These are phyloP conservation scores for Microtus pennsylvanicus DNA, from an alignment of 2,113 vertebrate genomes.

Conservation along the genomic window DNA sequence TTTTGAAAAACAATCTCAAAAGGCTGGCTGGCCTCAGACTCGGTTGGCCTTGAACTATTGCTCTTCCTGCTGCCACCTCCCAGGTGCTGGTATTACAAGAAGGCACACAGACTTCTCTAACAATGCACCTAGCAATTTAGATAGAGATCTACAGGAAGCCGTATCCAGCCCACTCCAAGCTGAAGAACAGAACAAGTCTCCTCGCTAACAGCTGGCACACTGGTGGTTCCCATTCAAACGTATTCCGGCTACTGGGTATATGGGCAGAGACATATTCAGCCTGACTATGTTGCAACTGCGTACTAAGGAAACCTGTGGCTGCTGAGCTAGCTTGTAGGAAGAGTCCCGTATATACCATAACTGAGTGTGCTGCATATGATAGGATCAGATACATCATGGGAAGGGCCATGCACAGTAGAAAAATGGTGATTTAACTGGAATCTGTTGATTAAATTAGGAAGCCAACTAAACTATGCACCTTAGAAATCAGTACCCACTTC, in stretches of 20 bases:
- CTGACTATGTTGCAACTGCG: no score
- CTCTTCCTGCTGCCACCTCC: neutral
- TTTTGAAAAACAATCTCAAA: neutral
- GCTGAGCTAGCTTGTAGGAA: neutral
- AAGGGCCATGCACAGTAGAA: neutral
- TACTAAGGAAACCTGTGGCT: neutral
- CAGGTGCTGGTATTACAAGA: neutral
- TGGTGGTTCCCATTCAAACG: neutral
- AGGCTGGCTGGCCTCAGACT: neutral
- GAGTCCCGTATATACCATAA: neutral
- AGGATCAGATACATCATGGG: neutral
- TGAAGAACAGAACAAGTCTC: neutral
- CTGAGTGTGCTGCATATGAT: no score
- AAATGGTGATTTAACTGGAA: neutral
- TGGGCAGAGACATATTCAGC: neutral
- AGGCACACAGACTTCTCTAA: neutral
- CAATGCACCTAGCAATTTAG: neutral
- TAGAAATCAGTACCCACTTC: neutral
- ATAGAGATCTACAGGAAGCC: neutral
- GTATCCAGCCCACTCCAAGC: neutral
- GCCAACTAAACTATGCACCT: neutral
- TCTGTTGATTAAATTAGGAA: neutral
- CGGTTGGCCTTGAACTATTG: neutral
- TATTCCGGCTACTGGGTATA: neutral
- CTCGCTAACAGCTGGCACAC: neutral